These are phyloP conservation scores for Carettochelys insculpta DNA, from an alignment of 2,113 vertebrate genomes.

Conservation along the genomic window DNA sequence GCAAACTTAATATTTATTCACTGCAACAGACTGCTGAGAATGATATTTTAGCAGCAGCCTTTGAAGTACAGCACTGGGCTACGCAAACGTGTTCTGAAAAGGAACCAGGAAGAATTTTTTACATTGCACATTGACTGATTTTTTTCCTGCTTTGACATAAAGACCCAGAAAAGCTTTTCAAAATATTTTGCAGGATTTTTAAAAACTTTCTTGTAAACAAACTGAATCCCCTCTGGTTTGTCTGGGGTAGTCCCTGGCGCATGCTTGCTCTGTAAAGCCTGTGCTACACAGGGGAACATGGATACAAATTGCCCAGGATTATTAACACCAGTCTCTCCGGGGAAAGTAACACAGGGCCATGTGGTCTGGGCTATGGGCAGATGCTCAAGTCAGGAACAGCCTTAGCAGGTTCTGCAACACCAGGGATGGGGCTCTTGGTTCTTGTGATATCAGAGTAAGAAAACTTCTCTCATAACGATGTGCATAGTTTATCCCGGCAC, in stretches of 20 bases:
- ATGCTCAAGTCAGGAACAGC: neutral
- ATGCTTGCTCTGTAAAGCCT: neutral
- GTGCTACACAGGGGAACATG: neutral
- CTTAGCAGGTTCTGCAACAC: neutral
- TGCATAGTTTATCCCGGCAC: neutral
- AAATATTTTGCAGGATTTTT: neutral
- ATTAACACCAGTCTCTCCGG: neutral
- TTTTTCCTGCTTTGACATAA: constrained; percentile 20
- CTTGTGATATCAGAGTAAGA: neutral
- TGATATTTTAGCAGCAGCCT: constrained; percentile 61
- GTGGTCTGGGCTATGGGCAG: neutral
- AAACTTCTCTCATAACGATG: neutral
- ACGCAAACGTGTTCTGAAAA: constrained; percentile 15
- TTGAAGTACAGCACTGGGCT: constrained; percentile 52
- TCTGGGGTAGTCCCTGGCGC: neutral
- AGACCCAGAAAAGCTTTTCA: constrained; percentile 22
- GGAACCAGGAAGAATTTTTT: neutral
- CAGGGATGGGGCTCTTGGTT: neutral
- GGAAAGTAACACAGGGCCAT: neutral
- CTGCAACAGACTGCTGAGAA: constrained; percentile 68
- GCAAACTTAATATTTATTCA: constrained; percentile 79
- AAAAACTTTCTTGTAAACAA: constrained; percentile 37
- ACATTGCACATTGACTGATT: neutral
- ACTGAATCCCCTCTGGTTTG: neutral
- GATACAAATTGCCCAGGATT: neutral